Percentiles rank a stretch among this genome's conserved stretches.
Evolutionary conservation across 2,888 invertebrate genomes (phyloP).

Genomic region (Melieria crassipennis): DNA sequence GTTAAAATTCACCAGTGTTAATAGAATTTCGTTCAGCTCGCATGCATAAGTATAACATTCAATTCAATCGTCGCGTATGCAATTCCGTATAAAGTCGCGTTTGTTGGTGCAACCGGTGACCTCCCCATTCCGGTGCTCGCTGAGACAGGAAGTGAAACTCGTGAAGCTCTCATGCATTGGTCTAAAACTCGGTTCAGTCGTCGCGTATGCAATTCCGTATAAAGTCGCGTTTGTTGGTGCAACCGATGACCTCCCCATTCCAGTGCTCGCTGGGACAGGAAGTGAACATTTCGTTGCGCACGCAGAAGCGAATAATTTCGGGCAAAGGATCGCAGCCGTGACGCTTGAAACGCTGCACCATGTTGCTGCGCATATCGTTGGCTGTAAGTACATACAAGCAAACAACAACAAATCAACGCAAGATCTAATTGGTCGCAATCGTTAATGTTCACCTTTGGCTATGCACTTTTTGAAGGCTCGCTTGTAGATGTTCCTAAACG

Average conservation of each 20-base stretch:
- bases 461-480: conserved; percentile 37
- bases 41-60: too few species aligned
- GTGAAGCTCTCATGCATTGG: too few species aligned
- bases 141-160: conserved; percentile 24
- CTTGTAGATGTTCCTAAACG: conserved; percentile 35
- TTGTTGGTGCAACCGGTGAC: conserved; percentile 27
- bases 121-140: conserved; percentile 29
- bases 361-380: conserved; percentile 23
- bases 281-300: conserved; percentile 38
- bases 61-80: conserved; percentile 31
- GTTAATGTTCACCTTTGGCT: conserved; percentile 25
- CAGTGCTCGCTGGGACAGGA: conserved; percentile 34
- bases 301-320: conserved; percentile 37
- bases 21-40: too few species aligned
- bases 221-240: conserved; percentile 27
- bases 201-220: conserved; percentile 36
- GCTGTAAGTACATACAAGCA: not conserved
- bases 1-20: too few species aligned
- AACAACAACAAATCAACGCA: not conserved
- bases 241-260: conserved; percentile 29
- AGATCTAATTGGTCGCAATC: too few species aligned
- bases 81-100: conserved; percentile 30
- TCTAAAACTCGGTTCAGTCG: not conserved
- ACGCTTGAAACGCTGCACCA: conserved; percentile 14
- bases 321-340: conserved; percentile 34